Evolutionary conservation across 1,140 invertebrate species (phyloP).

Genomic region (Episyrphus balteatus): DNA sequence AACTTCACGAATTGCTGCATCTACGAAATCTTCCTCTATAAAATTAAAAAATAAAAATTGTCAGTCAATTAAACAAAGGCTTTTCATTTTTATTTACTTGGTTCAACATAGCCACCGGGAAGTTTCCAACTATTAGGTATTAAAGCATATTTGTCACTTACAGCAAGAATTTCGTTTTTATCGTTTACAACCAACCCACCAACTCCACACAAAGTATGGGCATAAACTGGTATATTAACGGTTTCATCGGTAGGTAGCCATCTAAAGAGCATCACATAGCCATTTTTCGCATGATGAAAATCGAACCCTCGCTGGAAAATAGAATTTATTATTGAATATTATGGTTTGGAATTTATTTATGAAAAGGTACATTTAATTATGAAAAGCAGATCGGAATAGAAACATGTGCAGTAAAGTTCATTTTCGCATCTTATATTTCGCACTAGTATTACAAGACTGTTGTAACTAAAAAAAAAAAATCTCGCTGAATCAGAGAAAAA

Average conservation of each 20-base stretch:
- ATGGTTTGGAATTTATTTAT: too few species aligned
- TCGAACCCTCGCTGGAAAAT: constrained; percentile 61
- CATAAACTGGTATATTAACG: constrained; percentile 64
- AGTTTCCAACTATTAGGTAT: constrained; percentile 68
- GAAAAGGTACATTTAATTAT: too few species aligned
- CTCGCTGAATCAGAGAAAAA: too few species aligned
- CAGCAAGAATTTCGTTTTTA: constrained; percentile 60
- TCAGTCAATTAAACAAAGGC: neutral
- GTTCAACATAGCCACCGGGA: constrained; percentile 83
- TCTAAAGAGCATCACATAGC: constrained; percentile 66
- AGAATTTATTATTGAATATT: constrained; percentile 4
- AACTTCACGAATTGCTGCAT: constrained; percentile 74
- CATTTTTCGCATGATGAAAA: constrained; percentile 73
- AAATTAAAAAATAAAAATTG: constrained; percentile 9
- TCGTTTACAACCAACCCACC: constrained; percentile 76
- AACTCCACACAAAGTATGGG: constrained; percentile 79
- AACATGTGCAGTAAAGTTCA: too few species aligned
- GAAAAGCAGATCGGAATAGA: too few species aligned
- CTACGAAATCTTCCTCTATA: constrained; percentile 66
- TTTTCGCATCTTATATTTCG: too few species aligned
- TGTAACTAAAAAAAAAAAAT: too few species aligned
- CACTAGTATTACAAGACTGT: too few species aligned
- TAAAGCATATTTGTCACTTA: constrained; percentile 61
- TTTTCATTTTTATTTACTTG: constrained; percentile 42
- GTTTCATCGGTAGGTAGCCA: constrained; percentile 59